Conservation (phyloP, 2,113 vertebrate species). For the Myiopsitta monachus region DNA sequence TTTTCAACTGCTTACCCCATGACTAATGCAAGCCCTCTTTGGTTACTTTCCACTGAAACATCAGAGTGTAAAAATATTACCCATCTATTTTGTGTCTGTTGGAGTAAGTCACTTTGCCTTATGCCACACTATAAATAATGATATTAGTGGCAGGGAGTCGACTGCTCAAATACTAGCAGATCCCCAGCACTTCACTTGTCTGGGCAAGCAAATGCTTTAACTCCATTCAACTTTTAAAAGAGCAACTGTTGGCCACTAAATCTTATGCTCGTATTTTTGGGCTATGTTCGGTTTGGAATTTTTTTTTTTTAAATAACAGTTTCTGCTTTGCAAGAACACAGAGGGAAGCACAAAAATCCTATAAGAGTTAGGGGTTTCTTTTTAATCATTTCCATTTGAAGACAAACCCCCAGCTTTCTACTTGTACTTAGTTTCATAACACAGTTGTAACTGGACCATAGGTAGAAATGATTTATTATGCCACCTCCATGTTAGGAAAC, state of each 20-base stretch:
- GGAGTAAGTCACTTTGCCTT: constrained; percentile 19
- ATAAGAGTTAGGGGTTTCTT: accelerated
- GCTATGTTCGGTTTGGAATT: not conserved
- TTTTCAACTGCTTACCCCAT: not conserved
- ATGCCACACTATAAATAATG: constrained; percentile 50
- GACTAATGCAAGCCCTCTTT: not conserved
- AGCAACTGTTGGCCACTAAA: not conserved
- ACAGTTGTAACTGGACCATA: not conserved
- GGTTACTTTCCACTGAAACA: constrained; percentile 56
- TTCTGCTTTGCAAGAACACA: not conserved
- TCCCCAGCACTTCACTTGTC: constrained; percentile 6
- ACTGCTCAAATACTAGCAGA: not conserved
- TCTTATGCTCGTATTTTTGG: not conserved
- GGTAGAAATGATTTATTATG: not conserved
- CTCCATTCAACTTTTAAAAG: not conserved
- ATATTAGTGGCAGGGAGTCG: constrained; percentile 7
- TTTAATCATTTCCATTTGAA: not conserved
- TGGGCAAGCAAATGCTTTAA: constrained; percentile 22
- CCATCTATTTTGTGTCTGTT: constrained; percentile 20
- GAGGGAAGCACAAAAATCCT: not conserved
- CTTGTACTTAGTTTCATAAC: not conserved
- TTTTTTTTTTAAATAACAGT: not conserved
- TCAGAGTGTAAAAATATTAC: constrained; percentile 45
- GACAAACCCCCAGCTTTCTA: not conserved
- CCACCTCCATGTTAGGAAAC: not conserved